Conservation (phyloP, 2,888 invertebrate species). For the Smittia sp. region DNA sequence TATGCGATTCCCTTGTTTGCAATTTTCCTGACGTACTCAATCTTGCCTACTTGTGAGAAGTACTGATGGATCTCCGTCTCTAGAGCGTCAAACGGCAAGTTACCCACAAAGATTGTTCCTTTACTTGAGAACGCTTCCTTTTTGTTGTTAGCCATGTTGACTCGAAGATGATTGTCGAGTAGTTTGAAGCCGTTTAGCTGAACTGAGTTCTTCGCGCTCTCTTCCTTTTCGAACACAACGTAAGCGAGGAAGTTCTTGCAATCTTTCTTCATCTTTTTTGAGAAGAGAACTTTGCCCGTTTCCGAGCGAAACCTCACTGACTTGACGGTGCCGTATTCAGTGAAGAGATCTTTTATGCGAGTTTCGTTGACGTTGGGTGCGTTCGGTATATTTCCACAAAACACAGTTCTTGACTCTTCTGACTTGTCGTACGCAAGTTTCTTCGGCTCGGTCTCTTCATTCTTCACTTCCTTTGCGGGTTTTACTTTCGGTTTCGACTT, state of each 20-base stretch:
- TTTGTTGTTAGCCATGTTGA: conserved; percentile 45
- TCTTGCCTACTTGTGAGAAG: conserved; percentile 51
- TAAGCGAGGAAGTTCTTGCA: conserved; percentile 50
- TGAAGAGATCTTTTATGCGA: conserved; percentile 48
- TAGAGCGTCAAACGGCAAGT: conserved; percentile 50
- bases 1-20: conserved; percentile 49
- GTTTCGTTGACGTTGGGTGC: conserved; percentile 49
- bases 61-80: conserved; percentile 50
- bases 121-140: conserved; percentile 45
- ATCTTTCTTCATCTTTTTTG: conserved; percentile 48
- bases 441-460: neutral
- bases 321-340: conserved; percentile 46
- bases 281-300: conserved; percentile 48
- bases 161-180: conserved; percentile 49
- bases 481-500: neutral
- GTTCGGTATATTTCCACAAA: conserved; percentile 51
- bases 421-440: conserved; percentile 35
- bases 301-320: conserved; percentile 49
- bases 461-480: neutral
- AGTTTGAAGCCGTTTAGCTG: conserved; percentile 49
- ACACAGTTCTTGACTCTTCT: conserved; percentile 48
- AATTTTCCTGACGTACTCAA: conserved; percentile 51
- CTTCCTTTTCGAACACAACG: conserved; percentile 46
- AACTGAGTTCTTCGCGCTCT: conserved; percentile 47
- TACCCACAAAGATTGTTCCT: conserved; percentile 51